These are phyloP conservation scores for Pelosia muscerda DNA, from an alignment of 2,888 invertebrate genomes.

Conservation along the genomic window DNA sequence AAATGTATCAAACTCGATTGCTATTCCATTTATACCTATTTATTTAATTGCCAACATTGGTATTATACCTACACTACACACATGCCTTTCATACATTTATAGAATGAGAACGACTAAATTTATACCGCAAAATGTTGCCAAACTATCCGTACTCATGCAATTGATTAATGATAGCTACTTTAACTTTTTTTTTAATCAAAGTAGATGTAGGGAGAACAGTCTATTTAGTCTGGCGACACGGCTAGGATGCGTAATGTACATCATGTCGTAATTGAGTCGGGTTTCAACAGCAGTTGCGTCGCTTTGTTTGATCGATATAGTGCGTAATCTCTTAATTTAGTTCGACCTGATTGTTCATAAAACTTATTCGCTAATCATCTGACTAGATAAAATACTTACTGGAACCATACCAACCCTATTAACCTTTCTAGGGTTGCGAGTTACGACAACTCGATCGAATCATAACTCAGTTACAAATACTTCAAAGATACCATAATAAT, in stretches of 20 bases:
- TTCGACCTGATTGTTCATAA: constrained; percentile 65
- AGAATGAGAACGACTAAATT: constrained; percentile 14
- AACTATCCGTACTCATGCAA: constrained; percentile 18
- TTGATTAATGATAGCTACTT: constrained; percentile 11
- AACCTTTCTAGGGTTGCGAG: constrained; percentile 3
- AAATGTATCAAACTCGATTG: constrained; percentile 30
- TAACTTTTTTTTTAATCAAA: constrained; percentile 13
- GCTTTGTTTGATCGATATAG: constrained; percentile 82
- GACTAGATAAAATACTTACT: constrained; percentile 15
- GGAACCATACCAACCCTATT: constrained; percentile 11
- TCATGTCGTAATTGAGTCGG: constrained; percentile 74
- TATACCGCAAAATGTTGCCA: constrained; percentile 15
- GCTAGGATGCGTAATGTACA: constrained; percentile 71
- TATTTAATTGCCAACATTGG: neutral
- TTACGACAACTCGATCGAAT: constrained; percentile 8
- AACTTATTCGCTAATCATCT: constrained; percentile 53
- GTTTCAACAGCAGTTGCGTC: constrained; percentile 76
- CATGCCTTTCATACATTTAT: neutral
- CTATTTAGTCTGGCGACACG: constrained; percentile 46
- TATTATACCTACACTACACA: neutral
- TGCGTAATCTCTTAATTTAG: constrained; percentile 77
- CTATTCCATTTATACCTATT: constrained; percentile 11
- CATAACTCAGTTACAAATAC: constrained; percentile 12
- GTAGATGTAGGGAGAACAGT: constrained; percentile 15
- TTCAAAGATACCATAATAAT: constrained; percentile 8